Conservation (phyloP, 2,888 invertebrate genomes). For the Dasypogon diadema region DNA sequence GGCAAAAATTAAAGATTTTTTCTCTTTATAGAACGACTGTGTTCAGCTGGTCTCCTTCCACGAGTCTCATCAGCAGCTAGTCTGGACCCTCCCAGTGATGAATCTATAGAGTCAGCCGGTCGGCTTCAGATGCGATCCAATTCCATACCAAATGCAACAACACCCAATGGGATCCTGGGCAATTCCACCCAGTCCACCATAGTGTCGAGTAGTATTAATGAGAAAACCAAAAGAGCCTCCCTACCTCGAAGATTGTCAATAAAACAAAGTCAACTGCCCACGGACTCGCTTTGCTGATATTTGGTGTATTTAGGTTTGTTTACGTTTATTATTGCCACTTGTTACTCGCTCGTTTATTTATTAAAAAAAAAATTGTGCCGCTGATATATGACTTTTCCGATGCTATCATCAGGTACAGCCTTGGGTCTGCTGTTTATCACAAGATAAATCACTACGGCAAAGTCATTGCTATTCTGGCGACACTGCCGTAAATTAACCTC, state of each 20-base stretch:
- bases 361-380: not conserved
- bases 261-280: slow-evolving; percentile 67
- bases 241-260: slow-evolving; percentile 66
- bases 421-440: not conserved
- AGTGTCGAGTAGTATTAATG: slow-evolving; percentile 54
- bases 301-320: slow-evolving; percentile 56
- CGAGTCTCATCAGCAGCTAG: slow-evolving; percentile 66
- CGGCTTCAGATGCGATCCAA: slow-evolving; percentile 66
- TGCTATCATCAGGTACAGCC: not conserved
- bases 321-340: not conserved
- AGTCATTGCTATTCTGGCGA: slow-evolving; percentile 1
- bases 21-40: slow-evolving; percentile 63
- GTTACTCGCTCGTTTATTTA: slow-evolving; percentile 3
- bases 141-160: slow-evolving; percentile 67
- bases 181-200: slow-evolving; percentile 26
- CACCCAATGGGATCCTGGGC: slow-evolving; percentile 53
- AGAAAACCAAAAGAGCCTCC: slow-evolving; percentile 59
- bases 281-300: slow-evolving; percentile 69
- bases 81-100: slow-evolving; percentile 68
- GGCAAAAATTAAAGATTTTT: not conserved
- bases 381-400: slow-evolving; percentile 1
- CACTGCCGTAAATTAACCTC: slow-evolving; percentile 20
- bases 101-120: slow-evolving; percentile 65
- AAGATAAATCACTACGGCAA: not conserved
- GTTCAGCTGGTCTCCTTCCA: slow-evolving; percentile 66